Percentiles rank a stretch among this genome's conserved stretches.
phyloP scores from a whole-genome alignment of 2,888 invertebrate genomes.

The Lasioglossum lativentre region DNA sequence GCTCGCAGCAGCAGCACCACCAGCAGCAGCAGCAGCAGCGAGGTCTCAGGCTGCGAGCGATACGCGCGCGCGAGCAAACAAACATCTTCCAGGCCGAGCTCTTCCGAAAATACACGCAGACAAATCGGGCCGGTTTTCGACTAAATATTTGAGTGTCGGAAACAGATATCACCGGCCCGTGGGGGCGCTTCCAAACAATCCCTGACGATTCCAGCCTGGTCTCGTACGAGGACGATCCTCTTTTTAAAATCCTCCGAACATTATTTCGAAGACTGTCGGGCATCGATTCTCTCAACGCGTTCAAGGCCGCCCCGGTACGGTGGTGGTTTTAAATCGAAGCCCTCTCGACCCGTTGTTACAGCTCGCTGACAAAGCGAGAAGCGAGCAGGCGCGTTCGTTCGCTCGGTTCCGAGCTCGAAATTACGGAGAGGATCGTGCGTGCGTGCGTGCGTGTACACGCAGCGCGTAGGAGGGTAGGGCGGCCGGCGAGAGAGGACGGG shows the following conservation, averaged over 20 bases:
- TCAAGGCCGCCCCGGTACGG: neutral
- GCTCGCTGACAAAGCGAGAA: neutral
- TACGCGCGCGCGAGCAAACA: constrained; percentile 22
- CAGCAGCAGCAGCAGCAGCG: neutral
- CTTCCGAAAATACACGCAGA: constrained; percentile 11
- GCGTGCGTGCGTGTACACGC: constrained; percentile 12
- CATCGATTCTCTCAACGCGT: neutral
- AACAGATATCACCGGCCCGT: neutral
- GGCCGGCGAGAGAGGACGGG: constrained; percentile 68
- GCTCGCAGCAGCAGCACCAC: neutral
- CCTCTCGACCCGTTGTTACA: neutral
- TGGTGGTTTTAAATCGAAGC: neutral
- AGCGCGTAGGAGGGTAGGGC: constrained; percentile 38
- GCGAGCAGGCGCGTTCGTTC: neutral
- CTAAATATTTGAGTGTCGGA: constrained; percentile 15
- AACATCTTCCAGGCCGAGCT: constrained; percentile 6
- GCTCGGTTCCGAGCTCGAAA: constrained; percentile 25
- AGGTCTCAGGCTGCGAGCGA: neutral
- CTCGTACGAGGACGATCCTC: neutral
- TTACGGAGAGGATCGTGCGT: constrained; percentile 43
- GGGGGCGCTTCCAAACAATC: neutral
- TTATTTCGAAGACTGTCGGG: neutral
- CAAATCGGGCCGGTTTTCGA: constrained; percentile 2
- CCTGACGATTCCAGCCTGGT: neutral
- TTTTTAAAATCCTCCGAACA: neutral